phyloP scores from a whole-genome alignment of 2,113 vertebrate genomes.

The Pygoscelis adeliae region DNA sequence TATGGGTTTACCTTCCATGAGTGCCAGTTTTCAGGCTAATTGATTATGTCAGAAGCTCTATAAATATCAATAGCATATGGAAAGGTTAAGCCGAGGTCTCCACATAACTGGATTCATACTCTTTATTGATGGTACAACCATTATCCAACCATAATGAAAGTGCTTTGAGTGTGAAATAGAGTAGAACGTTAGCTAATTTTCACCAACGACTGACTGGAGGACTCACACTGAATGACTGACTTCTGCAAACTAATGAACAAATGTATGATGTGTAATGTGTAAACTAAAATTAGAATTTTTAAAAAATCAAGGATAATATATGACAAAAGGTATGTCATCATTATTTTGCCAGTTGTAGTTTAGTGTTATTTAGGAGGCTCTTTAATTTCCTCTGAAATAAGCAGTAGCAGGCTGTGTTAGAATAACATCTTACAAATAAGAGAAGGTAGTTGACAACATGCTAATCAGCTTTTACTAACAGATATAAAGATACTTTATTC shows the following conservation, averaged over 20 bases:
- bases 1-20: conserved; percentile 54
- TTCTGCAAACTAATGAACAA: conserved; percentile 9
- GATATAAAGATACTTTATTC: background rate
- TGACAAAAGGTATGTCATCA: background rate
- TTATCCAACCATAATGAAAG: conserved; percentile 71
- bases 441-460: background rate
- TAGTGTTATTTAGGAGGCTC: background rate
- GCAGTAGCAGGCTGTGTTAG: background rate
- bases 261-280: background rate
- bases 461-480: background rate
- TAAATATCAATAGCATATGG: conserved; percentile 75
- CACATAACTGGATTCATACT: conserved; percentile 53
- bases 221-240: background rate
- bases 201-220: background rate
- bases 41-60: conserved; percentile 75
- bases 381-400: background rate
- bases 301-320: background rate
- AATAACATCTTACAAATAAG: background rate
- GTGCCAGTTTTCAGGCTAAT: conserved; percentile 63
- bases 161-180: conserved; percentile 69
- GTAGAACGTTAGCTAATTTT: conserved; percentile 60
- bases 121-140: conserved; percentile 68
- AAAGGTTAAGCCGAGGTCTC: conserved; percentile 66
- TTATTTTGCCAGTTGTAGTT: background rate
- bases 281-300: background rate